Percentiles rank a stretch among this genome's conserved stretches.
Conservation (phyloP, 2,888 invertebrate genomes). For the Microdon myrmicae region DNA sequence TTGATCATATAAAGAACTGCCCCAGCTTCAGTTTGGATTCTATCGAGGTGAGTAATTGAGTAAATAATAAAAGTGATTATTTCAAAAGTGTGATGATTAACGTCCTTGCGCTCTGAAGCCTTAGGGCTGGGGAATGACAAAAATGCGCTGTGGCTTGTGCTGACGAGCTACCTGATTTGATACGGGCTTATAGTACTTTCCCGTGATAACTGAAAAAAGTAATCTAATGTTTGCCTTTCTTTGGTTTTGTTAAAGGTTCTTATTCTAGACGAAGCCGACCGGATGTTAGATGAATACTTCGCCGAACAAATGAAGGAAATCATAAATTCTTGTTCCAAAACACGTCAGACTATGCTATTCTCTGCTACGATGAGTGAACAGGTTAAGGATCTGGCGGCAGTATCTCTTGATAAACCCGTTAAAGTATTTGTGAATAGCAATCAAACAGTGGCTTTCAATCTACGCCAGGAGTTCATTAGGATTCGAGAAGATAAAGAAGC, state of each 20-base stretch:
- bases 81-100: conserved; percentile 59
- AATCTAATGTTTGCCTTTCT: too few species aligned
- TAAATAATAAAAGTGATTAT: not conserved
- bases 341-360: conserved; percentile 95
- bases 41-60: conserved; percentile 78
- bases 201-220: not conserved
- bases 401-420: conserved; percentile 92
- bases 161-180: conserved; percentile 56
- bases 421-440: conserved; percentile 96
- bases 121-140: conserved; percentile 14
- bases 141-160: conserved; percentile 41
- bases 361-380: conserved; percentile 99
- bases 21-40: conserved; percentile 89
- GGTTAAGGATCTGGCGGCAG: conserved; percentile 94
- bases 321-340: conserved; percentile 88
- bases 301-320: conserved; percentile 99
- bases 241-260: conserved; percentile 63
- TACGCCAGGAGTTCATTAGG: conserved; percentile 95
- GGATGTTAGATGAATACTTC: conserved; percentile 98
- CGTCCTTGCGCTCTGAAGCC: conserved; percentile 67
- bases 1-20: conserved; percentile 96
- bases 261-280: conserved; percentile 76
- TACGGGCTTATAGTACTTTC: not conserved
- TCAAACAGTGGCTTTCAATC: conserved; percentile 93
- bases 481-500: conserved; percentile 89